Base-by-base conservation (phyloP, 2,797 vertebrate species). In the Gobio occitaniae region DNA sequence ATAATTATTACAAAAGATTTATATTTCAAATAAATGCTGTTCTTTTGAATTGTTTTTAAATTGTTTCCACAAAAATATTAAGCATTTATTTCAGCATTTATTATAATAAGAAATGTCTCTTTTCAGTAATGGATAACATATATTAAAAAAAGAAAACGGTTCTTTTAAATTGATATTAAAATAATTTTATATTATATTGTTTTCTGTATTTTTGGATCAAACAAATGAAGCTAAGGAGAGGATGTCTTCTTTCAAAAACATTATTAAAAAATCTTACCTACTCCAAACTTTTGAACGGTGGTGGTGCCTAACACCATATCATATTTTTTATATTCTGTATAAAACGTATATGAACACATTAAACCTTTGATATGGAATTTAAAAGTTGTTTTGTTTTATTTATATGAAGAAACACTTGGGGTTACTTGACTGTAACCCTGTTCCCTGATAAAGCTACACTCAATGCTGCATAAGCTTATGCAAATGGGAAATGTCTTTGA, bases 331-430 rank as follows among this genome's bases (percentile, higher is more conserved):
- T 76, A 44, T 68, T 44, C 32, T 66, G 32, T 54, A 29, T 44
- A 66, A 83, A 19, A 76, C 47, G 29, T 54, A 72, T 82, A 68
- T 77, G 16, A 41, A 68, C 16, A 66, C 61, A 77, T 77, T 77
- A 83, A 83, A 77, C 5, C 21, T 77, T 66, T 25, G 16, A 56
- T 77, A 68, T 54, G 15, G 21, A 76, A 52, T 41, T 36, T 19
- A 52, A 81, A 65, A 63, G 8, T 4, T 44, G 68, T 54, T 69
- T 56, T 38, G 70, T 83, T 29, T 82, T 44, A 19, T 75, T 83
- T 29, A 0, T 12, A 52, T 36, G 21, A 6, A 19, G 13, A 81
- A 29, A 29, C 25, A 25, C 25, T 25, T 25, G 25, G 25, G 25
- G 25, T 25, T 25, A 25, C 25, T 25, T 25, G 25, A 25, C 25